phyloP scores from a whole-genome alignment of 1,140 invertebrate genomes.

The Centruroides sculpturatus region DNA sequence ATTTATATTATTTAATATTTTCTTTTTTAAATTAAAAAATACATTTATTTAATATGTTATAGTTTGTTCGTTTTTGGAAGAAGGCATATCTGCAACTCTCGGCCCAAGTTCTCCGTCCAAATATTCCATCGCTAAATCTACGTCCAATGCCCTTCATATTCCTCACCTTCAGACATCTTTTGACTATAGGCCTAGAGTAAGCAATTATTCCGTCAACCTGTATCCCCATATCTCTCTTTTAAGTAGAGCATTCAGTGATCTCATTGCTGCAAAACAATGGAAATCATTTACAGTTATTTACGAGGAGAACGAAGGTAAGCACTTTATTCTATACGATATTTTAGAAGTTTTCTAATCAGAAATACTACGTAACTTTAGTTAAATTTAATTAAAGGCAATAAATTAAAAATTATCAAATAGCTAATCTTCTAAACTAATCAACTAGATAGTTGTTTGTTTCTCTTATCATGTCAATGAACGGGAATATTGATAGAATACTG shows the following conservation, averaged over 20 bases:
- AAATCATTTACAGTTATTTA: conserved; percentile 86
- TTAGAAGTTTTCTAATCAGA: too few species aligned
- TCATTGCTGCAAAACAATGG: conserved; percentile 77
- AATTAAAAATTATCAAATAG: too few species aligned
- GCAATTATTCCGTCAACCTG: conserved; percentile 79
- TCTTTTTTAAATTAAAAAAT: too few species aligned
- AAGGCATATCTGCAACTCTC: conserved; percentile 81
- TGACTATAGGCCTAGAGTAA: conserved; percentile 71
- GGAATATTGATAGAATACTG: too few species aligned
- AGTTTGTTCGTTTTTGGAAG: conserved; percentile 77
- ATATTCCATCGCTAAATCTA: conserved; percentile 82
- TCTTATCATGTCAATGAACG: too few species aligned
- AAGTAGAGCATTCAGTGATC: conserved; percentile 74
- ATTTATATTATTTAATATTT: too few species aligned
- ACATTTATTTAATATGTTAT: conserved; percentile 21
- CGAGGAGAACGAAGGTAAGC: conserved; percentile 77
- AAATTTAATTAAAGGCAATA: too few species aligned
- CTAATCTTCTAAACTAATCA: too few species aligned
- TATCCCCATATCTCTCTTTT: conserved; percentile 79
- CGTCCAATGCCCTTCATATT: conserved; percentile 89
- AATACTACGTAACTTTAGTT: too few species aligned
- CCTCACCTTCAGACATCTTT: conserved; percentile 87
- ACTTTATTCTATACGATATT: too few species aligned
- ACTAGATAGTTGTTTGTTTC: too few species aligned
- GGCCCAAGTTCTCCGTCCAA: conserved; percentile 79